Base-by-base conservation (phyloP, 2,113 vertebrate species). In the Lagenorhynchus albirostris region DNA sequence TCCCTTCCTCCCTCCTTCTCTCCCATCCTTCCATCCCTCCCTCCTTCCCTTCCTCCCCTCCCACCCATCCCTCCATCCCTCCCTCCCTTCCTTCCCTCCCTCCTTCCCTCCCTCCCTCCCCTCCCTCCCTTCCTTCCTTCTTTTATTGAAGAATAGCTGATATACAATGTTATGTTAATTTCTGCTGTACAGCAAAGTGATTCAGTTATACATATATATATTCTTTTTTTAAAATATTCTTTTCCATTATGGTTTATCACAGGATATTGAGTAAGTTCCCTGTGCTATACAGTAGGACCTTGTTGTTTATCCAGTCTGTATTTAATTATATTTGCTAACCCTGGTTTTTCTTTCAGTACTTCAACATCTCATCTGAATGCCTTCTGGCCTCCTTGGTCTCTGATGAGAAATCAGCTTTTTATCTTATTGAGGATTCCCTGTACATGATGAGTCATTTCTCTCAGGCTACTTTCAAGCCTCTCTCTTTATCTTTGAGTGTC, bases 41-140 rank as follows among this genome's bases (percentile, higher is more conserved):
- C 12, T 50, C 47, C 12, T 1, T 3, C 47, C 13, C 12, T 14
- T 0, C 13, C 3, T 14, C 3, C 3, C 13, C 3, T 14, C 3
- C 47, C 44, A 10, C 9, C 44, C 44, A 47, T 55, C 53, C 53
- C 53, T 55, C 53, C 50, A 1, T 50, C 50, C 50, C 14, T 53
- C 50, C 14, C 50, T 13, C 12, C 47, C 47, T 3, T 50, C 47
- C 47, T 2, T 50, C 3, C 47, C 47, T 47, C 47, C 15, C 15
- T 53, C 3, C 53, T 15, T 53, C 5, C 53, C 53, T 55, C 2
- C 53, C 53, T 70, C 44, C 47, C 47, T 2, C 12, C 2, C 47
- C 47, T 47, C 47, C 14, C 15, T 53, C 3, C 53, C 15, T 53
- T 5, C 53, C 53, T 55, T 6, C 53, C 53, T 70, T 62, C 50